phyloP scores from a whole-genome alignment of 1,140 invertebrate genomes.

The Rhysida immarginata region DNA sequence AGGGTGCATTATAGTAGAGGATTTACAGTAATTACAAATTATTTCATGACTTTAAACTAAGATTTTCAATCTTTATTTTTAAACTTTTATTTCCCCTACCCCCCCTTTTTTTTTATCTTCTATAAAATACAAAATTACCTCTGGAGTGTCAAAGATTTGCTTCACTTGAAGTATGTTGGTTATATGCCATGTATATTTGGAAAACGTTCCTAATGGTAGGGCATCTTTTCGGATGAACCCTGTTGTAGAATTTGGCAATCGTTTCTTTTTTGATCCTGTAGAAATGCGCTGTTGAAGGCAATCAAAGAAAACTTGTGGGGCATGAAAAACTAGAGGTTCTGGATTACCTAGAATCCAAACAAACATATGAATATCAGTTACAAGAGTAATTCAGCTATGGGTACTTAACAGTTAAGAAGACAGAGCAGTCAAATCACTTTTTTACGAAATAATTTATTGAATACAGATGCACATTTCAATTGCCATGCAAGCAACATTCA shows the following conservation, averaged over 20 bases:
- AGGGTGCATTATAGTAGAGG: too few relatives aligned
- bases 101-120: too few relatives aligned
- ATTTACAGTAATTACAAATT: too few relatives aligned
- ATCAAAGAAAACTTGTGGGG: slow-evolving; percentile 53
- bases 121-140: slow-evolving; percentile 31
- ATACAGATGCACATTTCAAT: too few relatives aligned
- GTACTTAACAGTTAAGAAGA: background rate
- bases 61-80: too few relatives aligned
- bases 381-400: background rate
- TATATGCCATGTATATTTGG: slow-evolving; percentile 57
- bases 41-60: too few relatives aligned
- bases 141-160: slow-evolving; percentile 54
- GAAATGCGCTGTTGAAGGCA: slow-evolving; percentile 52
- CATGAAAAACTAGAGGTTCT: slow-evolving; percentile 52
- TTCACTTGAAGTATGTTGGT: slow-evolving; percentile 56
- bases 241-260: slow-evolving; percentile 44
- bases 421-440: too few relatives aligned
- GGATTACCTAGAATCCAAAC: slow-evolving; percentile 34
- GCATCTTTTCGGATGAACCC: slow-evolving; percentile 42
- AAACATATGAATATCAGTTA: too few relatives aligned
- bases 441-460: too few relatives aligned
- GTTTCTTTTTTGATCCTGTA: slow-evolving; percentile 43
- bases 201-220: slow-evolving; percentile 49
- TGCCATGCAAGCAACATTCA: too few relatives aligned
- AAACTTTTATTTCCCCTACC: too few relatives aligned